Base-by-base conservation (phyloP, 2,888 invertebrate genomes). In the Cryptocheilus praepositus region DNA sequence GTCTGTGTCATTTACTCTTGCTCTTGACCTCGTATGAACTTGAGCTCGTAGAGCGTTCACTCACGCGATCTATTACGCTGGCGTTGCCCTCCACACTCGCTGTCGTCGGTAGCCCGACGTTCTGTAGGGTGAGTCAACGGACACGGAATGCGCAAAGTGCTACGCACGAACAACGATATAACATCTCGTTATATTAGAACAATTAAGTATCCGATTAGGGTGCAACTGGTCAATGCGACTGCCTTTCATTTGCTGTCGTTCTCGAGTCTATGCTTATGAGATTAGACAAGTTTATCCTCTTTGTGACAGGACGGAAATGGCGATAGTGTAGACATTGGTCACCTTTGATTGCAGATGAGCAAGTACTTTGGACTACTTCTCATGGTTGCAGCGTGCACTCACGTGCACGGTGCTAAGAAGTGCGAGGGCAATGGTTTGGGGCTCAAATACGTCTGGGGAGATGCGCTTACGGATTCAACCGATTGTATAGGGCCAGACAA, bases 401-500 rank as follows among this genome's bases (percentile, higher is more conserved):
- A 74, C 59, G 67, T 78, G 59, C 71, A 79, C 61, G 83, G 80
- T 22, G 78, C 83, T 51, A 85, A 80, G 63, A 88, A 91, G 84
- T 92, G 92, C 85, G 91, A 92, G 85, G 91, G 91, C 68, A 89
- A 91, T 66, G 93, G 93, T 19, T 90, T 91, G 66, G 92, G 92
- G 79, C 89, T 96, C 66, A 96, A 96, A 89, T 96, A 96, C 88
- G 91, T 96, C 19, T 96, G 95, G 92, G 97, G 97, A 18, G 96
- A 97, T 88, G 96, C 96, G 7, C 90, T 97, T 56, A 92, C 92
- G 76, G 95, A 95, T 87, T 92, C 94, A 7, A 89, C 91, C 21
- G 94, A 95, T 83, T 96, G 96, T 81, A 88, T 94, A 61, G 96
- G 96, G 19, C 96, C 96, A 5, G 95, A 95, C 83, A 94, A 95